Base-by-base conservation (phyloP, 1,140 invertebrate species). In the Agrypnia vestita region DNA sequence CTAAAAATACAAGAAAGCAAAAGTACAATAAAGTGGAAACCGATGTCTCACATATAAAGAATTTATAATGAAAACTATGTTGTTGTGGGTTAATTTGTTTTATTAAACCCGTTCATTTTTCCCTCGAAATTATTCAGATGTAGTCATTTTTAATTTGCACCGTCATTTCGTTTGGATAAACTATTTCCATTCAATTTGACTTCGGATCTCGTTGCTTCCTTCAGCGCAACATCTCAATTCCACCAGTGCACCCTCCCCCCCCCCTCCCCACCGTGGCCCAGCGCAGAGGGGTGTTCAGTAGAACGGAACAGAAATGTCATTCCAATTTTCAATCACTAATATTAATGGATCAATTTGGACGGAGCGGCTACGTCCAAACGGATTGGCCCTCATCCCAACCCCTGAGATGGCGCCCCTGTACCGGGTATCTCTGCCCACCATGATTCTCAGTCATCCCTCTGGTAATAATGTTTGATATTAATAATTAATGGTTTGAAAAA, bases 341-440 rank as follows among this genome's bases (percentile, higher is more conserved):
- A 79, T 79, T 79, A 79, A 79, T 79, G 77, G 69, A 56, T 79
- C 77, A 79, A 79, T 79, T 79, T 79, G 46, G 59, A 77, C 44
- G 19, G 76, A 74, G 55, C 74, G 56, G 35, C 17, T 8, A 21
- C 35, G 55, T 64, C 53, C 74, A 49, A 55, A 49, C 25, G 10
- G 56, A 74, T 74, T 19, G 71, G 71, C 17, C 53, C 71, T 9
- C 71, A n/a, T 51, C 51, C 71, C 46, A 51, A 11, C 25, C 59
- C 47, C 9, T 51, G 19, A 71, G 67, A 71, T 71, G 46, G 46
- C 67, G 3, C 62, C 62, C 43, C 44, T 46, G 15, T 59, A 56
- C 53, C 55, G 55, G 55, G 55, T 59, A 21, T 21, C 17, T 59
- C 11, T 59, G 15, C 1, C 1, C n/a, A 15, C 53, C 53, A n/a